Conservation (phyloP, 2,888 invertebrate species). For the Himalopsyche tibetana region DNA sequence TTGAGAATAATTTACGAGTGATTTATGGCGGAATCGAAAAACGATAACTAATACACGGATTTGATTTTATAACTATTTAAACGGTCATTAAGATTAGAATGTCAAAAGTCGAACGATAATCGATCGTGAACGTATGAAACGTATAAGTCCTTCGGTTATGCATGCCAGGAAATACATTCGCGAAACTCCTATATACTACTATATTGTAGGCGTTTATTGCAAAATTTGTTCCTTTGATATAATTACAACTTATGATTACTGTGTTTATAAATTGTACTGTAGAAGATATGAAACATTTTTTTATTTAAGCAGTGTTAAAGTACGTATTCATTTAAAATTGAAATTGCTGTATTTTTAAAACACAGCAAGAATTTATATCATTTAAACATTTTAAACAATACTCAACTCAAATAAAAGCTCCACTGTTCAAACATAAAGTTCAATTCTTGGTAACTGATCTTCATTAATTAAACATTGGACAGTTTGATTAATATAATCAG, state of each 20-base stretch:
- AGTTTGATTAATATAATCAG: too few species aligned
- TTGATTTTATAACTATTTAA: neutral
- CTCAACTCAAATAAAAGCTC: too few species aligned
- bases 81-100: constrained; percentile 11
- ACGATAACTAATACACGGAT: neutral
- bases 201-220: neutral
- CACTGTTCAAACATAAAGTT: too few species aligned
- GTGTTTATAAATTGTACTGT: neutral
- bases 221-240: neutral
- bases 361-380: too few species aligned
- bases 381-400: too few species aligned
- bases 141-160: neutral
- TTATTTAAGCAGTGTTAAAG: too few species aligned
- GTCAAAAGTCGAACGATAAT: neutral
- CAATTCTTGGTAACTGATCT: too few species aligned
- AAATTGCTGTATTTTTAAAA: too few species aligned
- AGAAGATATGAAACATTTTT: too few species aligned
- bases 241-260: neutral
- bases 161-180: neutral
- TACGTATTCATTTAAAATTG: too few species aligned
- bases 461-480: too few species aligned
- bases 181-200: neutral
- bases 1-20: neutral
- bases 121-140: neutral
- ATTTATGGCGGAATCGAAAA: neutral